These are phyloP conservation scores for Triplophysa dalaica DNA, from an alignment of 2,113 vertebrate genomes.

Conservation along the genomic window DNA sequence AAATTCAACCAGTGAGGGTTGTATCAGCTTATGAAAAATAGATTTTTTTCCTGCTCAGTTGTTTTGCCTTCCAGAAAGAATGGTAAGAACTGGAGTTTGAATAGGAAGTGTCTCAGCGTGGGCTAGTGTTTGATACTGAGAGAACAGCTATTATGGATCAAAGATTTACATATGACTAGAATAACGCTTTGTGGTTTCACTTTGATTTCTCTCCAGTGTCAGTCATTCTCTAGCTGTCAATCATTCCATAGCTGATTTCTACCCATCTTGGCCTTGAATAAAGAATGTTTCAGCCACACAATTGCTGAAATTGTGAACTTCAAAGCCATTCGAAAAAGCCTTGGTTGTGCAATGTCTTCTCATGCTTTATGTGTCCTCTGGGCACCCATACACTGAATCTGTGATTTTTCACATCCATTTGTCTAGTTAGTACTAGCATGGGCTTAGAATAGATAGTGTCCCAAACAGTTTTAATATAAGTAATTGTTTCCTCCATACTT, in stretches of 20 bases:
- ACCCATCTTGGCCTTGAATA: slow-evolving; percentile 14
- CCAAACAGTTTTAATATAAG: too few species aligned
- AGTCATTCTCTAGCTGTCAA: neutral
- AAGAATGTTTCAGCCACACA: slow-evolving; percentile 18
- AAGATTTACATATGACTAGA: slow-evolving; percentile 32
- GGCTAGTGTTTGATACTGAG: slow-evolving; percentile 17
- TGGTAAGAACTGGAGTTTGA: slow-evolving; percentile 5
- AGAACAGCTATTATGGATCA: neutral
- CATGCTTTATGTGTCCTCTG: slow-evolving; percentile 18
- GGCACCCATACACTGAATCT: neutral
- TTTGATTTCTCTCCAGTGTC: slow-evolving; percentile 23
- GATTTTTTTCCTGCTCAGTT: neutral
- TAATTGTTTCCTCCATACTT: too few species aligned
- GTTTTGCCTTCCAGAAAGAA: slow-evolving; percentile 31
- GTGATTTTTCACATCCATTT: neutral
- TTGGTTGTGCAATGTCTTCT: slow-evolving; percentile 4
- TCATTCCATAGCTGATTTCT: neutral
- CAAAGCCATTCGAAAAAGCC: slow-evolving; percentile 9
- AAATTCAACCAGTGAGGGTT: neutral
- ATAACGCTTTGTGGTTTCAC: neutral
- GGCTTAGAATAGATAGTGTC: too few species aligned
- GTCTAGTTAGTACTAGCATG: neutral
- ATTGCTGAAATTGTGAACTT: slow-evolving; percentile 19
- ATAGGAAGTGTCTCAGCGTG: neutral
- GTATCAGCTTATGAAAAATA: slow-evolving; percentile 7